Evolutionary conservation across 2,797 vertebrate genomes (phyloP), one percentile per base, ranked within the genome.

Genomic region (Xiphorhynchus erythropygius): DNA sequence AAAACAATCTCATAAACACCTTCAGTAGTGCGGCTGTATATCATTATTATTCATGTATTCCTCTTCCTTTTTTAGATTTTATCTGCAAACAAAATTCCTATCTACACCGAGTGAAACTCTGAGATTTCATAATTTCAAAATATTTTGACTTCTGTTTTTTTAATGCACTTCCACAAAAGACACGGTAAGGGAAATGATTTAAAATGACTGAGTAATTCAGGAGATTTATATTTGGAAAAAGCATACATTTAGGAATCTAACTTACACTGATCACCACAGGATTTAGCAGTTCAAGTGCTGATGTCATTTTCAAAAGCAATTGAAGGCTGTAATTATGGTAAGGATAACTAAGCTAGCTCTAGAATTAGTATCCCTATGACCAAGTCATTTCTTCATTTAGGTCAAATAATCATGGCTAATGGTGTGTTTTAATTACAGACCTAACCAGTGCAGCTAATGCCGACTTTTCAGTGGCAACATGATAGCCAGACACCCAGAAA

Each of bases 121-220:
- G 35, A 84, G 32, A 71, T 75, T 84, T 75, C 39, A 63, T 37
- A 55, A 75, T 75, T 86, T 91, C 87, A 86, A 94, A 94, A 81
- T 91, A 87, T 92, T 95, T 83, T 94, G 35, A 90, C 64, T 94
- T 67, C 25, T 87, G 5, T 28, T 87, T 91, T 77, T 80, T 77
- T 71, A 78, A 87, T 60, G 49, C 4, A 46, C 8, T 74, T 83
- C 27, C 46, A 76, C 23, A 3, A 60, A 77, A 92, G 46, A 42
- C 33, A 70, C 13, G 52, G 1, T 18, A 85, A 83, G 6, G 42
- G 5, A 80, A 74, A 75, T 55, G 0, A 69, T 63, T 76, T 84
- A 15, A 81, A 76, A 56, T 19, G 11, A 27, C 62, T 91, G 39
- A 68, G 46, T 69, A 86, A 70, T 81, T 76, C 35, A 89, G 27